Evolutionary conservation across 2,888 invertebrate genomes (phyloP).

Genomic region (Beris chalybata): DNA sequence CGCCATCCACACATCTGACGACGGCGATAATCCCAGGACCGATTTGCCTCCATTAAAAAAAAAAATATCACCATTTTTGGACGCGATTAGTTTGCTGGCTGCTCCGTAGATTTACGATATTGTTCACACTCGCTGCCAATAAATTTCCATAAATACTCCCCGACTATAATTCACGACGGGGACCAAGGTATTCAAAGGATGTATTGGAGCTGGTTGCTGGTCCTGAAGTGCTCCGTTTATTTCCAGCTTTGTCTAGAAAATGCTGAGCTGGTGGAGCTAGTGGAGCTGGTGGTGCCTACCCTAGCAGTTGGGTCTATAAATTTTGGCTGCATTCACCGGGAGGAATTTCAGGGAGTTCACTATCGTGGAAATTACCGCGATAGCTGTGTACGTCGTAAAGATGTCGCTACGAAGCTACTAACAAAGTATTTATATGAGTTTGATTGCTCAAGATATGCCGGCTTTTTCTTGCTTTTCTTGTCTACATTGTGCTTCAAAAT

Average conservation of each 20-base stretch:
- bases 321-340: constrained; percentile 21
- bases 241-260: not conserved
- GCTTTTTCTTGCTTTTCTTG: not conserved
- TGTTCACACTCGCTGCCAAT: constrained; percentile 37
- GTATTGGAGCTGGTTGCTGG: not conserved
- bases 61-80: constrained; percentile 15
- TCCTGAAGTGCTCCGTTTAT: constrained; percentile 27
- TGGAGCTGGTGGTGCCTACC: not conserved
- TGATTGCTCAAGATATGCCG: not conserved
- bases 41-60: constrained; percentile 21
- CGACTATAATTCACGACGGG: not conserved
- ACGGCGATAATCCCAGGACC: constrained; percentile 15
- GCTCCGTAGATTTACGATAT: constrained; percentile 33
- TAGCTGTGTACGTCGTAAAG: constrained; percentile 17
- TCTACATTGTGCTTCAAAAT: too few relatives aligned
- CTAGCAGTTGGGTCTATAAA: constrained; percentile 34
- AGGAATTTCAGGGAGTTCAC: constrained; percentile 8
- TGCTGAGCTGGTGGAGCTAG: not conserved
- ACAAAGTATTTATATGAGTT: constrained; percentile 1
- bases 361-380: not conserved
- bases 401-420: not conserved
- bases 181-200: not conserved
- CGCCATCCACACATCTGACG: constrained; percentile 8
- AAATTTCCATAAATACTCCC: constrained; percentile 37
- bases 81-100: constrained; percentile 22